Conservation (phyloP, 2,113 vertebrate species). For the Centropus unirufus region DNA sequence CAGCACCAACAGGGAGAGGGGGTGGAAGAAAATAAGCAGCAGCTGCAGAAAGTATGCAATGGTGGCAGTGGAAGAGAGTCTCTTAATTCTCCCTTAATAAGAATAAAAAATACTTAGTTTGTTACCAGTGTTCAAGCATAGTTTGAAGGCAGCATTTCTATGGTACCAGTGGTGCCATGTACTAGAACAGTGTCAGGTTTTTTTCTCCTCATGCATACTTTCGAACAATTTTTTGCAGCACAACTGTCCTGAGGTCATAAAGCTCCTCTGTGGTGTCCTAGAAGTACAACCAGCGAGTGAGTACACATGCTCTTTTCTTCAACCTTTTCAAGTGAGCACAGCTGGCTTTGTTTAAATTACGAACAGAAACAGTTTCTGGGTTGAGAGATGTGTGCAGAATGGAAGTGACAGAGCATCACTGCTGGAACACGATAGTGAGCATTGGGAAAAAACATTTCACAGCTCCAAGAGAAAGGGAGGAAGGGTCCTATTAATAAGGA, state of each 20-base stretch:
- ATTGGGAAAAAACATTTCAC: neutral
- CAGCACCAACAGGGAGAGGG: slow-evolving; percentile 8
- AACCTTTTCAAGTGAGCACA: neutral
- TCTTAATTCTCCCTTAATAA: neutral
- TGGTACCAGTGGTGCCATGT: neutral
- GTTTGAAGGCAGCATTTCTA: neutral
- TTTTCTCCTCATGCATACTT: neutral
- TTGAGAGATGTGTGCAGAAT: neutral
- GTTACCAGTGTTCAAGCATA: neutral
- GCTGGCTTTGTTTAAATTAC: neutral
- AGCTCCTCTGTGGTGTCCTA: neutral
- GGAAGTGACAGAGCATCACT: neutral
- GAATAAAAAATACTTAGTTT: slow-evolving; percentile 20
- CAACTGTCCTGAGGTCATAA: neutral
- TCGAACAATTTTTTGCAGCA: neutral
- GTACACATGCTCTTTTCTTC: neutral
- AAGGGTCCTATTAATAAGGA: neutral
- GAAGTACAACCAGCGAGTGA: neutral
- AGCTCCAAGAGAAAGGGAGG: neutral
- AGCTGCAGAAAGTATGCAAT: slow-evolving; percentile 8
- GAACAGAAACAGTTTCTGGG: neutral
- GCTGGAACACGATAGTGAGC: neutral
- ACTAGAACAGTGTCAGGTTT: neutral
- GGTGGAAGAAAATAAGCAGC: slow-evolving; percentile 25
- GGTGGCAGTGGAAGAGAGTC: neutral